Percentiles rank a stretch among this genome's conserved stretches.
phyloP scores from a whole-genome alignment of 2,113 vertebrate genomes.

The Brienomyrus brachyistius region DNA sequence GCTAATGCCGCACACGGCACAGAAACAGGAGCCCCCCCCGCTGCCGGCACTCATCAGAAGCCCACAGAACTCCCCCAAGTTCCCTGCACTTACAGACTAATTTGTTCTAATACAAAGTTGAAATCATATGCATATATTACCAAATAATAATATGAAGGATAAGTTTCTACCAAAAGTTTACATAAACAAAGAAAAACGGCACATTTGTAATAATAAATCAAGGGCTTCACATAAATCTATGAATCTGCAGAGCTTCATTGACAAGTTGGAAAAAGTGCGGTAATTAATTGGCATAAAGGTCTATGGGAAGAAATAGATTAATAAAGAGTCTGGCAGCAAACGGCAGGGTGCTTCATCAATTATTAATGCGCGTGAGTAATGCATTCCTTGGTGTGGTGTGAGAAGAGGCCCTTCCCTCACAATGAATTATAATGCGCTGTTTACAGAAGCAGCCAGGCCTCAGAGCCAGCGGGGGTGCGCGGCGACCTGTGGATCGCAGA shows the following conservation, averaged over 20 bases:
- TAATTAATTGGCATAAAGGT: conserved; percentile 14
- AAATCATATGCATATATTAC: background rate
- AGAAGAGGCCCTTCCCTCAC: background rate
- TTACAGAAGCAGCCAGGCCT: background rate
- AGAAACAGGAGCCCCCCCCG: background rate
- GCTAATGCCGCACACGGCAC: background rate
- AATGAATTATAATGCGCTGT: conserved; percentile 1
- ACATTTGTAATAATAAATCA: background rate
- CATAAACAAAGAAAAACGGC: background rate
- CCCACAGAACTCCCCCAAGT: background rate
- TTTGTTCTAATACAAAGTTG: background rate
- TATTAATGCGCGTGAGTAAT: conserved; percentile 12
- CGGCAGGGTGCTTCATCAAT: background rate
- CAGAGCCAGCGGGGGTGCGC: background rate
- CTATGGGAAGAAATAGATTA: conserved; percentile 16
- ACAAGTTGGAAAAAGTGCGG: background rate
- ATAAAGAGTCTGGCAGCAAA: conserved; percentile 10
- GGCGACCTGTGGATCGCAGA: background rate
- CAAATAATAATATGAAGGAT: background rate
- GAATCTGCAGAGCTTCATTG: conserved; percentile 1
- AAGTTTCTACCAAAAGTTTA: background rate
- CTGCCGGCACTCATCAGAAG: background rate
- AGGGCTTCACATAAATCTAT: background rate
- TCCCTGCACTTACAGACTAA: background rate
- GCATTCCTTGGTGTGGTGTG: background rate